Percentiles rank a stretch among this genome's conserved stretches.
Evolutionary conservation across 2,113 vertebrate genomes (phyloP).

Genomic region (Labeo catla): DNA sequence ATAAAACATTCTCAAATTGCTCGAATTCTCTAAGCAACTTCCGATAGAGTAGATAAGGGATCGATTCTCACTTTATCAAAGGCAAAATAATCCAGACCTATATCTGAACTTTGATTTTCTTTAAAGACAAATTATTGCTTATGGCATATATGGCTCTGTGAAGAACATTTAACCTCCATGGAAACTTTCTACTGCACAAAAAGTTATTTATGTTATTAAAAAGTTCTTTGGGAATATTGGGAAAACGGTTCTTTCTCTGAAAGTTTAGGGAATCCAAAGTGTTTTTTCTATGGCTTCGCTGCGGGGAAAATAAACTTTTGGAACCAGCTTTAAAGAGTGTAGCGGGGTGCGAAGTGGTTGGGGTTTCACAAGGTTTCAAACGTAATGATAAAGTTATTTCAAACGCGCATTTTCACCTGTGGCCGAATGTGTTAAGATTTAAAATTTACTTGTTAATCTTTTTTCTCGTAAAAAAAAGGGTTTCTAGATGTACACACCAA

Average conservation of each 20-base stretch:
- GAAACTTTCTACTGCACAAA: not conserved
- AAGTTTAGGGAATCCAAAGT: no score
- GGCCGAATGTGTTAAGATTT: no score
- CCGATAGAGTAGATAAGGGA: not conserved
- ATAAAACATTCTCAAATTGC: not conserved
- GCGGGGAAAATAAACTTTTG: no score
- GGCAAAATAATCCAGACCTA: not conserved
- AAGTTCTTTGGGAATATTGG: no score
- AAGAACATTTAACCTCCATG: not conserved
- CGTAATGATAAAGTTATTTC: not conserved
- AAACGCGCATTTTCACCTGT: not conserved
- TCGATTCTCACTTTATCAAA: not conserved
- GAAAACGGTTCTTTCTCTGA: no score
- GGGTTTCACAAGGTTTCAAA: no score
- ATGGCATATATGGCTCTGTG: no score
- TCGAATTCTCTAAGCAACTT: conserved; percentile 64
- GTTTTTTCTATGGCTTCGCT: no score
- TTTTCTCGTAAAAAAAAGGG: not conserved
- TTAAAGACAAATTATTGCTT: conserved; percentile 68
- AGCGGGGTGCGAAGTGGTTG: no score
- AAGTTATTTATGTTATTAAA: not conserved
- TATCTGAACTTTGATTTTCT: conserved; percentile 70
- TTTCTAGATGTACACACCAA: conserved; percentile 69
- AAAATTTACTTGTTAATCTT: not conserved
- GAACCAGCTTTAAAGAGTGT: no score